A percentile compares a stretch with the other conserved stretches of the same genome.
Conservation (phyloP, 2,888 invertebrate genomes). For the Agapetus fuscipes region DNA sequence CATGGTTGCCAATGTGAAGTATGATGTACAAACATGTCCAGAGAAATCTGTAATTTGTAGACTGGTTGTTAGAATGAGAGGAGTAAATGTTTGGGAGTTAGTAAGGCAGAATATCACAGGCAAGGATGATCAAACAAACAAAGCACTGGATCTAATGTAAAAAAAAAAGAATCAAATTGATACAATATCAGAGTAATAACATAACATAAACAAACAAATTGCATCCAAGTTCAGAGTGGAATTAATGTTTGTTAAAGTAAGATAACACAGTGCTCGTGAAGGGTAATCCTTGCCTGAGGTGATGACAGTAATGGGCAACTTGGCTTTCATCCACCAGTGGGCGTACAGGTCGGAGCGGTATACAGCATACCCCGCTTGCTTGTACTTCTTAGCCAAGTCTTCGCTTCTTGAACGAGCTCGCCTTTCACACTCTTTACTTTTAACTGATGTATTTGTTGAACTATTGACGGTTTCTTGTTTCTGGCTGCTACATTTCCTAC, state of each 20-base stretch:
- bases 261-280: slow-evolving; percentile 19
- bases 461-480: neutral
- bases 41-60: too few species aligned
- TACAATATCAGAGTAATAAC: slow-evolving; percentile 5
- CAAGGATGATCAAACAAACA: slow-evolving; percentile 48
- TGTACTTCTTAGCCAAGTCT: slow-evolving; percentile 39
- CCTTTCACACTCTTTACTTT: slow-evolving; percentile 25
- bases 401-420: slow-evolving; percentile 40
- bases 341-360: slow-evolving; percentile 81
- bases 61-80: neutral
- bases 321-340: slow-evolving; percentile 90
- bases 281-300: slow-evolving; percentile 50
- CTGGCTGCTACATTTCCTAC: slow-evolving; percentile 21
- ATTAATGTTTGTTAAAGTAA: slow-evolving; percentile 6
- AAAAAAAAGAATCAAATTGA: too few species aligned
- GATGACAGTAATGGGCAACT: slow-evolving; percentile 58
- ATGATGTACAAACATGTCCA: too few species aligned
- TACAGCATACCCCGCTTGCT: slow-evolving; percentile 44
- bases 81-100: neutral
- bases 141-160: slow-evolving; percentile 38
- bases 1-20: too few species aligned
- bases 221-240: slow-evolving; percentile 6
- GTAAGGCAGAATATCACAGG: slow-evolving; percentile 39
- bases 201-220: slow-evolving; percentile 10
- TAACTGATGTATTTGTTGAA: slow-evolving; percentile 9